A percentile compares a stretch with the other conserved stretches of the same genome.
phyloP scores from a whole-genome alignment of 1,140 invertebrate species.

The Zaprionus lachaisei region DNA sequence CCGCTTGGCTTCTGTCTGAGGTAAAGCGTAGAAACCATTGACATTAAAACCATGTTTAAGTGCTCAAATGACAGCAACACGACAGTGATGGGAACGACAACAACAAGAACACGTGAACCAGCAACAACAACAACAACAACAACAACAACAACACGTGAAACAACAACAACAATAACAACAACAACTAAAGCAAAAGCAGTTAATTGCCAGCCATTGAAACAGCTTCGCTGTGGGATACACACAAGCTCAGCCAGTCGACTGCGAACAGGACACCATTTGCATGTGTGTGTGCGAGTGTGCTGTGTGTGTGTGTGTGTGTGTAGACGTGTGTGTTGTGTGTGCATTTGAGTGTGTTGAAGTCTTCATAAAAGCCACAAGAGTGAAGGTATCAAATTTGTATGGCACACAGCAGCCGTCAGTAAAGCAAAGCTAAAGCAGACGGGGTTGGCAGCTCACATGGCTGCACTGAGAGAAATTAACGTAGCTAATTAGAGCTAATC shows the following conservation, averaged over 20 bases:
- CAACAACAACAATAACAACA: neutral
- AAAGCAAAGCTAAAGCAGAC: constrained; percentile 22
- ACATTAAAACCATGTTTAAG: constrained; percentile 84
- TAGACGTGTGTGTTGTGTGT: constrained; percentile 11
- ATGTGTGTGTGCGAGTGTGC: constrained; percentile 11
- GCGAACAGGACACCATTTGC: constrained; percentile 50
- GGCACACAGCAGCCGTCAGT: constrained; percentile 21
- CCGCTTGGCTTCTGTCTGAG: constrained; percentile 7
- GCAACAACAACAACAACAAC: constrained; percentile 14
- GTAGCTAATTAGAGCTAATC: neutral
- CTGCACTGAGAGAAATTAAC: constrained; percentile 7
- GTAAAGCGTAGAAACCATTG: constrained; percentile 68
- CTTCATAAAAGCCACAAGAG: constrained; percentile 28
- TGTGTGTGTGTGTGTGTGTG: neutral
- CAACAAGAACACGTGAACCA: constrained; percentile 14
- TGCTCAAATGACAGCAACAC: constrained; percentile 75
- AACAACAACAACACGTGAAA: neutral
- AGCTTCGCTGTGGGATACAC: constrained; percentile 48
- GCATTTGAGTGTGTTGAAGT: constrained; percentile 8
- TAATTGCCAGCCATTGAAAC: constrained; percentile 77
- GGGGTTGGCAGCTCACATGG: neutral
- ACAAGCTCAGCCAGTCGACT: constrained; percentile 15
- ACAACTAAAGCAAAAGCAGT: constrained; percentile 26
- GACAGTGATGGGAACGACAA: constrained; percentile 51
- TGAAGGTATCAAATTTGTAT: constrained; percentile 34